Percentiles rank a stretch among this genome's conserved stretches.
These are phyloP conservation scores for Tapera naevia DNA, from an alignment of 2,797 vertebrate species.

Conservation along the genomic window DNA sequence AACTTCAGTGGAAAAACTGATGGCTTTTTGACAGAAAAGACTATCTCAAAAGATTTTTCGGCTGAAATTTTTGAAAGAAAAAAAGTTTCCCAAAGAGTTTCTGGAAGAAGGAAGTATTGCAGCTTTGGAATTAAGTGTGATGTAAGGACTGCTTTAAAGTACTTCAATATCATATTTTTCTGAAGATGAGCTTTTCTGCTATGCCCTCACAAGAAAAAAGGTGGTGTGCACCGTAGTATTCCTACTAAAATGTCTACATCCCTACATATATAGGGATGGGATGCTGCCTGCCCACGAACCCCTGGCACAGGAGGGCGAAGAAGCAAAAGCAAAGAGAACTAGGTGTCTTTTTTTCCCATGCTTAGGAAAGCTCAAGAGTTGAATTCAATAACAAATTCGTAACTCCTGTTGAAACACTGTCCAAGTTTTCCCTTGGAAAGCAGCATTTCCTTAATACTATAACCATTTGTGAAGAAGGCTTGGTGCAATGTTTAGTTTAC, in stretches of 20 bases:
- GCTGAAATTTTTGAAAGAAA: constrained; percentile 28
- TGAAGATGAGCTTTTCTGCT: not conserved
- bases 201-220: not conserved
- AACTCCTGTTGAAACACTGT: not conserved
- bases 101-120: not conserved
- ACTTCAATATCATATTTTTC: not conserved
- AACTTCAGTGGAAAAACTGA: constrained; percentile 41
- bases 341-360: not conserved
- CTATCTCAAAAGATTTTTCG: constrained; percentile 20
- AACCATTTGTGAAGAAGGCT: not conserved
- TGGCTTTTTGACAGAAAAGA: constrained; percentile 44
- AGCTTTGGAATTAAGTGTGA: not conserved
- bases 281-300: not conserved
- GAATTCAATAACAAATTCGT: not conserved
- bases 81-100: not conserved
- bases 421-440: not conserved
- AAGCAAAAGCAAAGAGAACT: not conserved
- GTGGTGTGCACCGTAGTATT: not conserved
- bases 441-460: not conserved
- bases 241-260: not conserved
- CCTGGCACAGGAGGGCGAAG: not conserved
- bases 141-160: not conserved
- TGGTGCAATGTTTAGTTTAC: not conserved
- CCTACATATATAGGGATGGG: not conserved
- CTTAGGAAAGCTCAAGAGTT: not conserved